Percentiles rank a stretch among this genome's conserved stretches.
phyloP scores from a whole-genome alignment of 2,797 vertebrate species.

The Saxicola maurus region DNA sequence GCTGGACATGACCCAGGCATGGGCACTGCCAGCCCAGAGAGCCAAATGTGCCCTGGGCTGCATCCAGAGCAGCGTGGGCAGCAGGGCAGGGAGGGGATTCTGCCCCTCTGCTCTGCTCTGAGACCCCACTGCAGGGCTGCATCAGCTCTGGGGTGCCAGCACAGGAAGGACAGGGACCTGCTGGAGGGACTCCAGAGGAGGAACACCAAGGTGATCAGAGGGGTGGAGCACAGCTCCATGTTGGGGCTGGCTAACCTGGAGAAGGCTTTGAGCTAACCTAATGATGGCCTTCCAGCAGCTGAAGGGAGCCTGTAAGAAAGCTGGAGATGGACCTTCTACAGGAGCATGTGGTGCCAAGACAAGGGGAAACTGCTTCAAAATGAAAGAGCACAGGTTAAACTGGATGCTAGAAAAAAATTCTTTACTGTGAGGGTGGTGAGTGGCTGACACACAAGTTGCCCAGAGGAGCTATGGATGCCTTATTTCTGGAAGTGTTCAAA shows the following conservation, averaged over 20 bases:
- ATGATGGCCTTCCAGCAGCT: not conserved
- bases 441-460: not conserved
- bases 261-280: not conserved
- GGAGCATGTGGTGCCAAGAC: not conserved
- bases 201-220: accelerated
- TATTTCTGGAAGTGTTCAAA: not conserved
- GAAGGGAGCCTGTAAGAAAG: not conserved
- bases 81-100: not conserved
- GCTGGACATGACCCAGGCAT: not conserved
- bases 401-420: not conserved
- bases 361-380: not conserved
- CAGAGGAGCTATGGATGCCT: not conserved
- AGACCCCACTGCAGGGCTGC: too few species aligned
- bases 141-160: not conserved
- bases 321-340: not conserved
- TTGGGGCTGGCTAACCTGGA: not conserved
- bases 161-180: not conserved
- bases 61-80: not conserved
- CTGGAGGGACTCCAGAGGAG: not conserved
- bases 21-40: not conserved
- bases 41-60: not conserved
- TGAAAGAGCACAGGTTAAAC: not conserved
- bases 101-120: not conserved
- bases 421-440: not conserved
- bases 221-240: accelerated